Conservation (phyloP, 2,888 invertebrate genomes). For the Cryptocheilus praepositus region DNA sequence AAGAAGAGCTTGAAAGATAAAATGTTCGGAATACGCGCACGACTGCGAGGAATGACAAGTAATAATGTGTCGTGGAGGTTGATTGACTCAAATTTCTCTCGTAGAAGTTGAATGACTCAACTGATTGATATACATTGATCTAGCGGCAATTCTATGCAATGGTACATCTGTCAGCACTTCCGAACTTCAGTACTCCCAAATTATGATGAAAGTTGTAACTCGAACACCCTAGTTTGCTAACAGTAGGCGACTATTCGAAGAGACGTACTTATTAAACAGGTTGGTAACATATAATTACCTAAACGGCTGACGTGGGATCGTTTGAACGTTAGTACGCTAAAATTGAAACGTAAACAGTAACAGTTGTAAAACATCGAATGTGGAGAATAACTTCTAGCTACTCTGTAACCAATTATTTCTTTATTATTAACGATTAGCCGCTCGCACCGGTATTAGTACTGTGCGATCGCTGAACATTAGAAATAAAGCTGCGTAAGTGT, state of each 20-base stretch:
- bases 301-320: constrained; percentile 18
- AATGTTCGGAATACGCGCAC: constrained; percentile 36
- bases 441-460: constrained; percentile 21
- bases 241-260: constrained; percentile 39
- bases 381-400: constrained; percentile 9
- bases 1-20: constrained; percentile 30
- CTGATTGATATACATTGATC: constrained; percentile 27
- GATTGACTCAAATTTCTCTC: constrained; percentile 23
- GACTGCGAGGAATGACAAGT: constrained; percentile 32
- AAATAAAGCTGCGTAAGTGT: constrained; percentile 32
- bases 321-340: constrained; percentile 26
- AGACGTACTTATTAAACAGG: constrained; percentile 49
- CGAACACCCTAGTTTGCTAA: constrained; percentile 42
- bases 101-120: constrained; percentile 26
- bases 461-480: constrained; percentile 34
- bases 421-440: constrained; percentile 30
- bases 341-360: constrained; percentile 34
- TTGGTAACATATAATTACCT: constrained; percentile 41
- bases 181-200: constrained; percentile 34
- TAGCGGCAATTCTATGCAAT: constrained; percentile 15
- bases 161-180: constrained; percentile 24
- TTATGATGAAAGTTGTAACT: constrained; percentile 37
- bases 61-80: constrained; percentile 18
- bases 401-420: constrained; percentile 36
- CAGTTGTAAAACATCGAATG: constrained; percentile 30